These are phyloP conservation scores for Osmerus eperlanus DNA, from an alignment of 2,113 vertebrate genomes.

Conservation along the genomic window DNA sequence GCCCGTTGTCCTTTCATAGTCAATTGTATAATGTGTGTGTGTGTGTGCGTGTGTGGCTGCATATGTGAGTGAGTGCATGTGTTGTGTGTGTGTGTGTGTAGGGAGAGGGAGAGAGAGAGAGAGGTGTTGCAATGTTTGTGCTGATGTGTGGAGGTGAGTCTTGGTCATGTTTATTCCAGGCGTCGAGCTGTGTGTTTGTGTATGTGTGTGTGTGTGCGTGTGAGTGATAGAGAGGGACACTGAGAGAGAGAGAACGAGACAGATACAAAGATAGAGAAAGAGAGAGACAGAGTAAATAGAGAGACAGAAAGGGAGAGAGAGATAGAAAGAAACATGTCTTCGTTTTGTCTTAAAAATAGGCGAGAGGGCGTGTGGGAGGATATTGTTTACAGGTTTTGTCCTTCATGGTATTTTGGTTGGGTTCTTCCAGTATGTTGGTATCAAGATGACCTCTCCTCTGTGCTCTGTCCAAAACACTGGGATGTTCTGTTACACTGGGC, in stretches of 20 bases:
- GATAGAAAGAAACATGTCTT: too few relatives aligned
- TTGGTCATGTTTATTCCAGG: neutral
- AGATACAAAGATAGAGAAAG: too few relatives aligned
- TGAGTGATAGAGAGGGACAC: too few relatives aligned
- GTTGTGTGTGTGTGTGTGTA: conserved; percentile 5
- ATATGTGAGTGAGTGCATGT: conserved; percentile 5
- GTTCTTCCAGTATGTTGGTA: conserved; percentile 62
- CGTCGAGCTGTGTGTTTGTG: neutral
- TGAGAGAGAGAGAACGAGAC: too few relatives aligned
- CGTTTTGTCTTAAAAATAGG: neutral
- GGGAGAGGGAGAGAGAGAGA: conserved; percentile 13
- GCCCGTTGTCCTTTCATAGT: conserved; percentile 70
- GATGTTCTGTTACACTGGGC: conserved; percentile 41
- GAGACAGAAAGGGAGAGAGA: neutral
- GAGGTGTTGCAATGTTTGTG: neutral
- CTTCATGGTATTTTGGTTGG: conserved; percentile 57
- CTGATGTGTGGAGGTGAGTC: conserved; percentile 13
- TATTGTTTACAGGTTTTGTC: conserved; percentile 58
- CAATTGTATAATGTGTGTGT: conserved; percentile 66
- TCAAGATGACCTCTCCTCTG: conserved; percentile 61
- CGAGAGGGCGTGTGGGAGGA: conserved; percentile 49
- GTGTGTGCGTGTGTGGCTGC: conserved; percentile 33
- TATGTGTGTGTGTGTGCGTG: neutral
- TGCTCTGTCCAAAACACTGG: conserved; percentile 53
- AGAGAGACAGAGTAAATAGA: neutral